phyloP scores from a whole-genome alignment of 1,140 invertebrate species.

The Polypedilum vanderplanki region DNA sequence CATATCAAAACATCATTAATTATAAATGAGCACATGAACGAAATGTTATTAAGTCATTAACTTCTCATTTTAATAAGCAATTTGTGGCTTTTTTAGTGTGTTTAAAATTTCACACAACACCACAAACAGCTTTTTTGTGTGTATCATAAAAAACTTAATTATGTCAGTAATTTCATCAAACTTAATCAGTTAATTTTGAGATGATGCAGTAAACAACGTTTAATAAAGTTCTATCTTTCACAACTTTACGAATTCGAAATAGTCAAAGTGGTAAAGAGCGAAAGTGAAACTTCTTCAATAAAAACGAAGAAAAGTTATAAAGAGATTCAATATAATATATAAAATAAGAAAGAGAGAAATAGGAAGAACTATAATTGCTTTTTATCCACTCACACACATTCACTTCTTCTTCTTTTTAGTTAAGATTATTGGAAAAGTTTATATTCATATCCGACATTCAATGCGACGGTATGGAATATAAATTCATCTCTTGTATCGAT shows the following conservation, averaged over 20 bases:
- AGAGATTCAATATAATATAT: not conserved
- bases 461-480: not conserved
- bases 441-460: constrained; percentile 17
- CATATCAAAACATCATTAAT: constrained; percentile 19
- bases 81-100: not conserved
- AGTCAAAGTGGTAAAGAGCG: not conserved
- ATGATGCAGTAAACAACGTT: not conserved
- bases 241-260: not conserved
- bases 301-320: constrained; percentile 13
- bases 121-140: constrained; percentile 1
- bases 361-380: constrained; percentile 18
- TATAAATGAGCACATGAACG: constrained; percentile 6
- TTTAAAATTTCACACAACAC: not conserved
- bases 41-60: constrained; percentile 8
- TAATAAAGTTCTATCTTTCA: not conserved
- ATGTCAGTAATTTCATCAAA: not conserved
- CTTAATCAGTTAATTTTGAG: not conserved
- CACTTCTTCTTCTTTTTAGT: not conserved
- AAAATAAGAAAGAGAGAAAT: not conserved
- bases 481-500: not conserved
- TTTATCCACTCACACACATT: not conserved
- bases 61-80: not conserved
- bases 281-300: constrained; percentile 19
- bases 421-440: constrained; percentile 14
- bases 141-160: not conserved